Evolutionary conservation across 2,113 vertebrate genomes (phyloP).

Genomic region (Acanthisitta chloris): DNA sequence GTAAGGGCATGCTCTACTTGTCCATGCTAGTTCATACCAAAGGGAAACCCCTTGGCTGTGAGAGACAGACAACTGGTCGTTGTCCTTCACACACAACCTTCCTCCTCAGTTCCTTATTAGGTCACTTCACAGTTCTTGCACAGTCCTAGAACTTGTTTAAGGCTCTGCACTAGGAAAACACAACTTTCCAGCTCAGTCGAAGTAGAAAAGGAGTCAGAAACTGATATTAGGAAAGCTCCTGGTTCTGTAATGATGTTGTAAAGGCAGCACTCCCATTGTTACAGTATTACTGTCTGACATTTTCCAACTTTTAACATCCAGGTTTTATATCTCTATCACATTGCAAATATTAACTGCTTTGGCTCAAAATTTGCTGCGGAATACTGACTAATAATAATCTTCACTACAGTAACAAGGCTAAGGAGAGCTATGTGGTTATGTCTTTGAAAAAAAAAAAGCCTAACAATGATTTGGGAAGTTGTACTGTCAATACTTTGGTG

Average conservation of each 20-base stretch:
- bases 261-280: not conserved
- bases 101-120: not conserved
- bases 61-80: not conserved
- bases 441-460: not conserved
- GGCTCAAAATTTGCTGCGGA: not conserved
- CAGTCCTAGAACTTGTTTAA: not conserved
- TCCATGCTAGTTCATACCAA: not conserved
- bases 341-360: not conserved
- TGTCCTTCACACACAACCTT: accelerated
- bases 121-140: not conserved
- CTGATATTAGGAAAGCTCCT: not conserved
- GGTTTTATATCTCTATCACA: not conserved
- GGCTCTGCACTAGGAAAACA: not conserved
- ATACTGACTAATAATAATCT: not conserved
- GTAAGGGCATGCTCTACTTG: not conserved
- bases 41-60: not conserved
- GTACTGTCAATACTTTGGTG: not conserved
- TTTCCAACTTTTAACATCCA: not conserved
- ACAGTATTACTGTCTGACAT: not conserved
- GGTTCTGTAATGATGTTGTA: not conserved
- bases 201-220: not conserved
- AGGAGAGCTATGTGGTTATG: not conserved
- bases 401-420: not conserved
- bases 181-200: not conserved
- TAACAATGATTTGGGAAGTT: not conserved